Conservation (phyloP, 2,113 vertebrate species). For the Platichthys stellatus region DNA sequence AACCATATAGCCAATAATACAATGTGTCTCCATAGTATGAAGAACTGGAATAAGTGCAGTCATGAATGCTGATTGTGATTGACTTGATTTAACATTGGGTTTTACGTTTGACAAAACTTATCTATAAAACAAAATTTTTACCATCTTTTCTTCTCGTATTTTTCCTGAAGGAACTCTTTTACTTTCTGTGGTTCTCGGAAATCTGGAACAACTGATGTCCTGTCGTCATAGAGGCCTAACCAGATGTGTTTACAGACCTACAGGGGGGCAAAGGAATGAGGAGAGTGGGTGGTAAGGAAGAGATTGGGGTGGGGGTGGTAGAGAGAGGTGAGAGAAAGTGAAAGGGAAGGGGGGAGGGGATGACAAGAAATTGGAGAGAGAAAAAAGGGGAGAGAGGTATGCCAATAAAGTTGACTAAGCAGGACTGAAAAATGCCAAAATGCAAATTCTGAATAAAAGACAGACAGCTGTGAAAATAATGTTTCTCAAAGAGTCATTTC, state of each 20-base stretch:
- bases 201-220: conserved; percentile 97
- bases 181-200: conserved; percentile 99
- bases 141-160: conserved; percentile 99
- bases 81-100: not conserved
- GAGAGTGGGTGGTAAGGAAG: conserved; percentile 39
- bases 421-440: conserved; percentile 36
- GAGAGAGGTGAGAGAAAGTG: conserved; percentile 61
- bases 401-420: conserved; percentile 62
- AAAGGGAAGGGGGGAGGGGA: conserved; percentile 46
- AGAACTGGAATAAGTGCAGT: not conserved
- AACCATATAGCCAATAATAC: not conserved
- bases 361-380: conserved; percentile 16
- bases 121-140: conserved; percentile 72
- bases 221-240: conserved; percentile 98
- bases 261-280: conserved; percentile 52
- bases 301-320: conserved; percentile 53
- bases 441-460: conserved; percentile 25
- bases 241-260: conserved; percentile 99
- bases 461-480: conserved; percentile 5
- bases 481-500: not conserved
- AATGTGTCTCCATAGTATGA: not conserved
- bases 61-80: not conserved
- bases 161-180: conserved; percentile 99
- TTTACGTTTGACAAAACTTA: not conserved
- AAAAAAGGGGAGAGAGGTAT: conserved; percentile 51